These are phyloP conservation scores for Apodemus agrarius DNA, from an alignment of 2,797 vertebrate genomes.

Conservation along the genomic window DNA sequence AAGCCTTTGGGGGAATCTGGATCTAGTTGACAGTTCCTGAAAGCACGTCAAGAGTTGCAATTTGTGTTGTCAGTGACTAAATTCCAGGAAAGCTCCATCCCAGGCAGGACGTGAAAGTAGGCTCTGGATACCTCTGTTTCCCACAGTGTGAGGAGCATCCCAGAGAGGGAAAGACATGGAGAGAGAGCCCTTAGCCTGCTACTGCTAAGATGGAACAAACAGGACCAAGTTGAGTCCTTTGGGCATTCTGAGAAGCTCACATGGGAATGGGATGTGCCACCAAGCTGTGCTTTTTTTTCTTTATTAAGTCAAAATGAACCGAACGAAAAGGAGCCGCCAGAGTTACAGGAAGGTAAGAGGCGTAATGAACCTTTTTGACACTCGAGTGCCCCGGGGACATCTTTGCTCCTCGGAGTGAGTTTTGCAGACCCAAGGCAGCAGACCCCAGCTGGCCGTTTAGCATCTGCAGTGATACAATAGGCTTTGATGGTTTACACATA, in stretches of 20 bases:
- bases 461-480: neutral
- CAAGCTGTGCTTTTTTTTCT: neutral
- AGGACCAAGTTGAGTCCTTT: neutral
- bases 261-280: neutral
- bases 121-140: neutral
- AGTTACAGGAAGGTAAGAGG: neutral
- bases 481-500: neutral
- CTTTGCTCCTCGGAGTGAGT: neutral
- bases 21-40: conserved; percentile 36
- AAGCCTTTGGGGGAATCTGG: neutral
- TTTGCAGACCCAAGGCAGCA: neutral
- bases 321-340: too few relatives aligned
- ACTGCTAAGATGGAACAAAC: neutral
- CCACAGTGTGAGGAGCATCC: neutral
- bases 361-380: accelerated
- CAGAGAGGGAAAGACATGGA: neutral
- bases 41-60: neutral
- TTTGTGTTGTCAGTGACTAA: neutral
- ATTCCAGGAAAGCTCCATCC: neutral
- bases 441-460: neutral
- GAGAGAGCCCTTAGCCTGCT: neutral
- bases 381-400: neutral
- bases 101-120: neutral
- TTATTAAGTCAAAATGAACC: neutral
- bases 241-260: neutral